These are phyloP conservation scores for Diplogasteroides magnus DNA, from an alignment of 1,140 invertebrate genomes.

Conservation along the genomic window DNA sequence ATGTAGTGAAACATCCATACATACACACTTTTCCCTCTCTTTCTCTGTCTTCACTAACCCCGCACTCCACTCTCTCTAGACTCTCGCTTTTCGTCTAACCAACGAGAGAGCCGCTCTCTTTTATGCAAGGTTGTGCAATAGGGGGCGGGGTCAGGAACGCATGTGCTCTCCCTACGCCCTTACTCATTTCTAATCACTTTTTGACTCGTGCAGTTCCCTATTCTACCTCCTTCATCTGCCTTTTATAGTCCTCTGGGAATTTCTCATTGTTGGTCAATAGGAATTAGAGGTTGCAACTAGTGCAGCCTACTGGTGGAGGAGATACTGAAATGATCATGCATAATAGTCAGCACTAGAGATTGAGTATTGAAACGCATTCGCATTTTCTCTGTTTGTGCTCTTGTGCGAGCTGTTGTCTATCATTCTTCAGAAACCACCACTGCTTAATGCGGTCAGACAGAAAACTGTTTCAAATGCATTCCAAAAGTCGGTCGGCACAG, in stretches of 20 bases:
- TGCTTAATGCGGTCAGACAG: too few species aligned
- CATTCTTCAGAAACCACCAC: too few species aligned
- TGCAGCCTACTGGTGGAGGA: background rate
- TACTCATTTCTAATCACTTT: too few species aligned
- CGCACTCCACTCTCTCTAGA: background rate
- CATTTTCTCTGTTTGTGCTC: background rate
- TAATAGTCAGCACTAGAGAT: background rate
- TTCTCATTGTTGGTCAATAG: background rate
- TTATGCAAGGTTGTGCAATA: background rate
- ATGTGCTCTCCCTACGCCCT: too few species aligned
- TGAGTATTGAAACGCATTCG: background rate
- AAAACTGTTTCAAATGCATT: too few species aligned
- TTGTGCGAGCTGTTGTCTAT: too few species aligned
- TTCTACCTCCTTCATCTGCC: background rate
- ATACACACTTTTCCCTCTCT: background rate
- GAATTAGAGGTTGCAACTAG: background rate
- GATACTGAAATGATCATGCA: background rate
- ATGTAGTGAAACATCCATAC: too few species aligned
- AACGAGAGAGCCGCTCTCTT: background rate
- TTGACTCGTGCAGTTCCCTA: background rate
- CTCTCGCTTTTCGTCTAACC: background rate
- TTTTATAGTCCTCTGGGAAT: background rate
- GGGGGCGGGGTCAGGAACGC: background rate
- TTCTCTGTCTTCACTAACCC: background rate
- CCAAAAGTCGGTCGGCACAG: too few species aligned